Conservation (phyloP, 2,113 vertebrate species). For the Cephalopholis sonnerati region DNA sequence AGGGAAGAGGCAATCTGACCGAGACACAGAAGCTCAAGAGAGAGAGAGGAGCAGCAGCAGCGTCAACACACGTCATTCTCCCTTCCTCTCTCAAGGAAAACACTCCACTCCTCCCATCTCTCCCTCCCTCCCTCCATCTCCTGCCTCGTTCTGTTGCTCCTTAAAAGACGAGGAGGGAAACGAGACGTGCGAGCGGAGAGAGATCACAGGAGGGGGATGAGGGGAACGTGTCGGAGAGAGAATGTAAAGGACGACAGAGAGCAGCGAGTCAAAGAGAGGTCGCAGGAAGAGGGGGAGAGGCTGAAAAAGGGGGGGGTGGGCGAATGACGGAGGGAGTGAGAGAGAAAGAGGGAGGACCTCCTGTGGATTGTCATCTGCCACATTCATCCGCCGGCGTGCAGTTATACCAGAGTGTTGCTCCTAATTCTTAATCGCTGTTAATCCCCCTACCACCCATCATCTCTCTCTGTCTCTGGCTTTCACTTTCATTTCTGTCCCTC, state of each 20-base stretch:
- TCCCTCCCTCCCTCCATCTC: slow-evolving; percentile 3
- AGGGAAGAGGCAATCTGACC: slow-evolving; percentile 18
- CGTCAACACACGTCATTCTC: slow-evolving; percentile 50
- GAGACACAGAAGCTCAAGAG: slow-evolving; percentile 31
- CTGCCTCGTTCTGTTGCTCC: slow-evolving; percentile 30
- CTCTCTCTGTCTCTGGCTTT: slow-evolving; percentile 46
- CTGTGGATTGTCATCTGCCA: slow-evolving; percentile 70
- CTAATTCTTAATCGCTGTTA: slow-evolving; percentile 83
- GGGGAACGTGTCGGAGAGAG: neutral
- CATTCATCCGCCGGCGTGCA: slow-evolving; percentile 49
- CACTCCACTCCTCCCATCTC: slow-evolving; percentile 26
- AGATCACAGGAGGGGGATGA: neutral
- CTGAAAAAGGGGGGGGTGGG: neutral
- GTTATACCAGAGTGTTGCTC: slow-evolving; percentile 70
- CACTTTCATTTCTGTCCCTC: slow-evolving; percentile 49
- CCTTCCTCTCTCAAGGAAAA: slow-evolving; percentile 68
- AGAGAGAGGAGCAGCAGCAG: slow-evolving; percentile 4
- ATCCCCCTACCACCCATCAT: slow-evolving; percentile 73
- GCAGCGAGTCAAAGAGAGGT: slow-evolving; percentile 16
- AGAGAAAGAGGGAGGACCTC: slow-evolving; percentile 37
- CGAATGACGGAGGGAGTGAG: slow-evolving; percentile 10
- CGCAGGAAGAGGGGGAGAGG: neutral
- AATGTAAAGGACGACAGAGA: slow-evolving; percentile 7
- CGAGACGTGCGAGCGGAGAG: slow-evolving; percentile 7
- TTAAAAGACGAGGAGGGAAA: slow-evolving; percentile 36